Evolutionary conservation across 2,888 invertebrate genomes (phyloP).

Genomic region (Prosopocoilus inquinatus): DNA sequence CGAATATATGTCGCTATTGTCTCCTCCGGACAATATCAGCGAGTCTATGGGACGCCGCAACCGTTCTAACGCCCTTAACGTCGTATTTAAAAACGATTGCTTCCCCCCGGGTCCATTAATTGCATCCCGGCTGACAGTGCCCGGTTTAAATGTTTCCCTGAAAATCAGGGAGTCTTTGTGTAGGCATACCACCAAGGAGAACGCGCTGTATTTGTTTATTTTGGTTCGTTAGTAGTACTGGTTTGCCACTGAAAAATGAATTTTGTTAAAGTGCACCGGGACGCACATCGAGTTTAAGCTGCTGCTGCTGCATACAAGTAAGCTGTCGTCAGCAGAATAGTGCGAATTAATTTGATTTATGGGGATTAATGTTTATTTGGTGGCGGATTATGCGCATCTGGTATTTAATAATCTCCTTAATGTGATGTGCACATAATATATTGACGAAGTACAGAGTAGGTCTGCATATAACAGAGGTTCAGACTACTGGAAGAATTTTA

Average conservation of each 20-base stretch:
- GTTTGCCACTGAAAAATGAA: slow-evolving; percentile 22
- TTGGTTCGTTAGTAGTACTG: slow-evolving; percentile 16
- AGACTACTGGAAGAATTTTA: too few relatives aligned
- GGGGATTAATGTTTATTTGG: not conserved
- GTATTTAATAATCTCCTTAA: slow-evolving; percentile 1
- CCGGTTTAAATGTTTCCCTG: not conserved
- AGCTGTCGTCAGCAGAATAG: not conserved
- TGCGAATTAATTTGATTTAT: slow-evolving; percentile 1
- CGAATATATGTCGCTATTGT: not conserved
- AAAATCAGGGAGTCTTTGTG: too few relatives aligned
- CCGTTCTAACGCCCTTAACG: not conserved
- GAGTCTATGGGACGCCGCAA: not conserved
- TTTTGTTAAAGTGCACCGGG: slow-evolving; percentile 6
- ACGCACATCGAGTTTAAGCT: slow-evolving; percentile 1
- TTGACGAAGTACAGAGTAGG: not conserved
- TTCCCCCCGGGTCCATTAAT: not conserved
- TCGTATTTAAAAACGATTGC: not conserved
- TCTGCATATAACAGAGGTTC: too few relatives aligned
- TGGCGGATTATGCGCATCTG: not conserved
- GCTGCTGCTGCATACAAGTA: too few relatives aligned
- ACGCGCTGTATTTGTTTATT: too few relatives aligned
- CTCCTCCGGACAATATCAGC: not conserved
- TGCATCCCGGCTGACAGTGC: not conserved
- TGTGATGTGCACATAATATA: not conserved
- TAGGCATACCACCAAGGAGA: too few relatives aligned